These are phyloP conservation scores for Thymallus thymallus DNA, from an alignment of 2,113 vertebrate genomes.

Conservation along the genomic window DNA sequence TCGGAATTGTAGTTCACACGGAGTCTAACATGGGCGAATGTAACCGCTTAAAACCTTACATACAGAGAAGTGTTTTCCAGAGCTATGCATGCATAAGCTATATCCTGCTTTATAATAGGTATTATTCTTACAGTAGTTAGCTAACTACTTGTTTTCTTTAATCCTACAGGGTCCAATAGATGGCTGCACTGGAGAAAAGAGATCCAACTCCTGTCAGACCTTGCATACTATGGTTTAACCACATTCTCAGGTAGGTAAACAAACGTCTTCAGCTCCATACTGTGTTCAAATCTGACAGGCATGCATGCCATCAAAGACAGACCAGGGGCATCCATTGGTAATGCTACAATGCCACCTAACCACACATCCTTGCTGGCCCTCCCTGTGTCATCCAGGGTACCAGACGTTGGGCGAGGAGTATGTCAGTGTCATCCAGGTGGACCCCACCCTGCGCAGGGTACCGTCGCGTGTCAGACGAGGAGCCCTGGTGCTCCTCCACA, in stretches of 20 bases:
- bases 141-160: neutral
- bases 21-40: no score
- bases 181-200: slow-evolving; percentile 95
- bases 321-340: no score
- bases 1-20: no score
- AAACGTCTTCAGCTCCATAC: neutral
- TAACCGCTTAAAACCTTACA: no score
- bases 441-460: slow-evolving; percentile 71
- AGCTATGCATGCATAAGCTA: no score
- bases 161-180: slow-evolving; percentile 78
- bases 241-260: slow-evolving; percentile 81
- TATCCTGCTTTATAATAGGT: no score
- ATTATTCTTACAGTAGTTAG: neutral
- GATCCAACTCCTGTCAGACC: slow-evolving; percentile 84
- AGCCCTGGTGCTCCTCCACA: slow-evolving; percentile 1
- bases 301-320: no score
- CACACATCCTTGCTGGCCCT: neutral
- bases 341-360: neutral
- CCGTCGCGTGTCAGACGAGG: slow-evolving; percentile 64
- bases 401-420: slow-evolving; percentile 98
- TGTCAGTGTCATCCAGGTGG: slow-evolving; percentile 86
- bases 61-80: no score
- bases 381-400: slow-evolving; percentile 73
- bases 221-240: slow-evolving; percentile 84
- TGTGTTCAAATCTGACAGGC: neutral